These are phyloP conservation scores for Cyrtorhinus lividipennis DNA, from an alignment of 1,140 invertebrate species.

Conservation along the genomic window DNA sequence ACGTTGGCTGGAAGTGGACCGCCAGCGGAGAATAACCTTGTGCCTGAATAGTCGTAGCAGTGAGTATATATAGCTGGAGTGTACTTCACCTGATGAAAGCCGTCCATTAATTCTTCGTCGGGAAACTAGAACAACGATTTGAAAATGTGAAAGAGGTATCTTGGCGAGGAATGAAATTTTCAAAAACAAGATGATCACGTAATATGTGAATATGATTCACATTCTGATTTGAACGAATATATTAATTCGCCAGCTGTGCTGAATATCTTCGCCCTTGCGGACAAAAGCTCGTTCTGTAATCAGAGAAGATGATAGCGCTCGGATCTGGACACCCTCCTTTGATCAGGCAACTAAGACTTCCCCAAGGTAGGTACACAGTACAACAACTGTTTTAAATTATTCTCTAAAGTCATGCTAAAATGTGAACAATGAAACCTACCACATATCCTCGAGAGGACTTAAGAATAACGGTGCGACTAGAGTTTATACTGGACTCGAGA, in stretches of 20 bases:
- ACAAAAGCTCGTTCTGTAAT: too few relatives aligned
- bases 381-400: too few relatives aligned
- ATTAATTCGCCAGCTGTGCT: too few relatives aligned
- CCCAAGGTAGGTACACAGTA: too few relatives aligned
- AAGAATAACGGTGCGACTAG: conserved; percentile 71
- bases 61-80: conserved; percentile 92
- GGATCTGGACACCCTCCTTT: too few relatives aligned
- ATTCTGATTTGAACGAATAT: too few relatives aligned
- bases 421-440: conserved; percentile 54
- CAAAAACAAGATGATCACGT: background rate
- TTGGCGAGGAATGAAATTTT: background rate
- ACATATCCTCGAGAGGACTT: conserved; percentile 81
- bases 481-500: conserved; percentile 76
- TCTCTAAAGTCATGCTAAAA: too few relatives aligned
- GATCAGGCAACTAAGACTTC: too few relatives aligned
- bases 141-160: too few relatives aligned
- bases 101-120: conserved; percentile 61
- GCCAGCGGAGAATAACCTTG: conserved; percentile 81
- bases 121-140: conserved; percentile 51
- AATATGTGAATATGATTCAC: conserved; percentile 2
- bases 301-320: too few relatives aligned
- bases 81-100: conserved; percentile 69
- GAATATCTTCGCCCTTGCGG: too few relatives aligned
- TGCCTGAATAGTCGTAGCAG: conserved; percentile 83
- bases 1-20: conserved; percentile 80